A percentile compares a stretch with the other conserved stretches of the same genome.
Conservation (phyloP, 2,888 invertebrate genomes). For the Mesorhabditis sp. region DNA sequence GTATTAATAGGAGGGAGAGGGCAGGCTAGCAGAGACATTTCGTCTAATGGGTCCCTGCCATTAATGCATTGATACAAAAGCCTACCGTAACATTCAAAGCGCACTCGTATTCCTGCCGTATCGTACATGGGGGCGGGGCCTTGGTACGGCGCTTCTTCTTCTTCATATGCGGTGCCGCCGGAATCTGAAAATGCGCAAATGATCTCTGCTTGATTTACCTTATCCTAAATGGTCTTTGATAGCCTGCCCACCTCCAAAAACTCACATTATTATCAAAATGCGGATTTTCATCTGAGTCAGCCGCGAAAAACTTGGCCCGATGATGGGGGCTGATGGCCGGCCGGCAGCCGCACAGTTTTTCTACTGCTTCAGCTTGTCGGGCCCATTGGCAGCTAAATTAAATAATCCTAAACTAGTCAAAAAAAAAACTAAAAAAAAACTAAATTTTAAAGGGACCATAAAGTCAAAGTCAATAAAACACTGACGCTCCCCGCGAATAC, state of each 20-base stretch:
- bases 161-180: conserved; percentile 11
- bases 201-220: no score
- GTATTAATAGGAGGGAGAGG: not conserved
- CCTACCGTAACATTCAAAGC: conserved; percentile 37
- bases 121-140: conserved; percentile 20
- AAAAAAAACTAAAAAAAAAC: no score
- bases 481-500: conserved; percentile 36
- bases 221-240: no score
- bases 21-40: conserved; percentile 3
- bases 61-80: not conserved
- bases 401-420: no score
- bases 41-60: not conserved
- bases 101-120: conserved; percentile 40
- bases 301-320: conserved; percentile 7
- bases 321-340: conserved; percentile 23
- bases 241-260: no score
- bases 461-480: no score
- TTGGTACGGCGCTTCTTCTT: conserved; percentile 23
- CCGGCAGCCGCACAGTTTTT: conserved; percentile 27
- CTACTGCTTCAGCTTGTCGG: conserved; percentile 24
- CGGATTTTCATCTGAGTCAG: no score
- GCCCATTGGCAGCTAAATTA: conserved; percentile 38
- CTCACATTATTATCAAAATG: no score
- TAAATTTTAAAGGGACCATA: no score
- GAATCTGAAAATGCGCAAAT: no score